Evolutionary conservation across 2,888 invertebrate genomes (phyloP).

Genomic region (Athalia cordata): DNA sequence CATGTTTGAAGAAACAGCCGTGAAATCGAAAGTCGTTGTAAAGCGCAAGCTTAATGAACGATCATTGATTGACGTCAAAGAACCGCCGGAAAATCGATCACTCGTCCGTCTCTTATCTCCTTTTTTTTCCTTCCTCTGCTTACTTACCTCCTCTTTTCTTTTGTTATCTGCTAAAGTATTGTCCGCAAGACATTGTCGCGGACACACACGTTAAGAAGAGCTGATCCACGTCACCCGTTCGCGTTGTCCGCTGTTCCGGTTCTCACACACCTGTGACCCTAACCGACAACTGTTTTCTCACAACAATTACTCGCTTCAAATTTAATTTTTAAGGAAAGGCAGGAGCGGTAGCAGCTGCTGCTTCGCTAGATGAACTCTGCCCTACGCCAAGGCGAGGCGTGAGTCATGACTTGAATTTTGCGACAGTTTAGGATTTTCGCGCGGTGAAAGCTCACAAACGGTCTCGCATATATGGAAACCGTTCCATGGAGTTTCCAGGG

Average conservation of each 20-base stretch:
- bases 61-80: no score
- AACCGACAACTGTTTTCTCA: conserved; percentile 46
- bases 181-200: conserved; percentile 3
- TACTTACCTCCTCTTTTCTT: no score
- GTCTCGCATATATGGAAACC: background rate
- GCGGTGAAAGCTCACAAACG: conserved; percentile 27
- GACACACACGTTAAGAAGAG: conserved; percentile 10
- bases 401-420: conserved; percentile 34
- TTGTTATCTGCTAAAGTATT: background rate
- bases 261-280: conserved; percentile 69
- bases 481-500: background rate
- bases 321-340: conserved; percentile 39
- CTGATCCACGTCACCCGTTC: conserved; percentile 49
- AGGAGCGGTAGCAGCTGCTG: background rate
- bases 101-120: no score
- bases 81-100: no score
- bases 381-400: conserved; percentile 42
- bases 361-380: conserved; percentile 28
- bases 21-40: no score
- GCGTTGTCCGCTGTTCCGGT: conserved; percentile 65
- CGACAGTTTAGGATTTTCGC: conserved; percentile 35
- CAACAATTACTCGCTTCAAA: conserved; percentile 42
- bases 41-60: no score
- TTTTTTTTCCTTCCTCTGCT: no score
- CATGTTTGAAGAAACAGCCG: no score